Conservation (phyloP, 2,797 vertebrate species). For the Knipowitschia caucasica region DNA sequence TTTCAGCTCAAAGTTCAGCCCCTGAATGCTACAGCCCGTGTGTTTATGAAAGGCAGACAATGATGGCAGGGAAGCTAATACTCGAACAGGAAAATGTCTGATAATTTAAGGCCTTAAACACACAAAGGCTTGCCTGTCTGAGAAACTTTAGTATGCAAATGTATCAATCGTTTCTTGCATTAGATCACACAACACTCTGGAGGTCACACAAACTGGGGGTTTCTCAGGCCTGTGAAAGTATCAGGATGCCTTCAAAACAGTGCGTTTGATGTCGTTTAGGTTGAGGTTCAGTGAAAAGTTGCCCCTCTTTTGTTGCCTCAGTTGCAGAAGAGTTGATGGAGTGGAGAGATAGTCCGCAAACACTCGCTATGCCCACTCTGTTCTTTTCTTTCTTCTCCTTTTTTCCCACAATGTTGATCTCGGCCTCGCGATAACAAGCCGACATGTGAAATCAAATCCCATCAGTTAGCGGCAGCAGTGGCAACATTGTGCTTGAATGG, state of each 20-base stretch:
- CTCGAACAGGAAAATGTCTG: slow-evolving; percentile 41
- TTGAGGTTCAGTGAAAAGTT: slow-evolving; percentile 41
- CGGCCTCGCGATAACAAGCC: slow-evolving; percentile 49
- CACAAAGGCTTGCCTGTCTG: slow-evolving; percentile 44
- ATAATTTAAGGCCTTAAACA: slow-evolving; percentile 45
- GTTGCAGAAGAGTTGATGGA: slow-evolving; percentile 44
- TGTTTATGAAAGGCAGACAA: slow-evolving; percentile 34
- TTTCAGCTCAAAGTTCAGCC: slow-evolving; percentile 64
- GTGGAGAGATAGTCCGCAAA: slow-evolving; percentile 45
- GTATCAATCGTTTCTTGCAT: slow-evolving; percentile 9
- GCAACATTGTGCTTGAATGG: slow-evolving; percentile 45
- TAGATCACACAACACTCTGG: slow-evolving; percentile 1
- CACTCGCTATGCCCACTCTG: slow-evolving; percentile 52
- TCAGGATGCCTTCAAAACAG: slow-evolving; percentile 15
- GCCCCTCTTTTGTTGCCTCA: slow-evolving; percentile 40
- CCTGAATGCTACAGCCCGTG: slow-evolving; percentile 48
- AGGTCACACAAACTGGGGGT: background rate
- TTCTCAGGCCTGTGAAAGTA: slow-evolving; percentile 4
- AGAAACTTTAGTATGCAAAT: slow-evolving; percentile 29
- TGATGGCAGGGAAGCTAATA: slow-evolving; percentile 45
- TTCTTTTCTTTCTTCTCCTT: slow-evolving; percentile 26
- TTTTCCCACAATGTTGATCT: slow-evolving; percentile 36
- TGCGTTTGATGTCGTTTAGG: slow-evolving; percentile 29
- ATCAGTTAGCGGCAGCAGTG: slow-evolving; percentile 39
- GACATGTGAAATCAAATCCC: slow-evolving; percentile 59